Evolutionary conservation across 2,797 vertebrate genomes (phyloP).

Genomic region (Bradypodion ventrale): DNA sequence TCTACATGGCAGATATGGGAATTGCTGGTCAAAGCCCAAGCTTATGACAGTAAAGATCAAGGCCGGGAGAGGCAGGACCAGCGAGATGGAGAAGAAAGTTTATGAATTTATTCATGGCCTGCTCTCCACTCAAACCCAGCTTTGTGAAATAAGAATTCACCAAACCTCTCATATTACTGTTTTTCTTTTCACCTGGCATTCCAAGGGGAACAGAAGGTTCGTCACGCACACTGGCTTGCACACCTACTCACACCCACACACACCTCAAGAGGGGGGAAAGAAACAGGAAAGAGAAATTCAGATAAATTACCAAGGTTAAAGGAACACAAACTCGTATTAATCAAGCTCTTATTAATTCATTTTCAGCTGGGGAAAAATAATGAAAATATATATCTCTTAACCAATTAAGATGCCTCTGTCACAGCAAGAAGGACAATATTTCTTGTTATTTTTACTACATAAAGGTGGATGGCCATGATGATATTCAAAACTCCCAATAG

Average conservation of each 20-base stretch:
- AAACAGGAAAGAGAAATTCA: conserved; percentile 7
- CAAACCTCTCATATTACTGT: not conserved
- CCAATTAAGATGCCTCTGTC: not conserved
- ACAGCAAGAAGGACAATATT: not conserved
- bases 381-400: not conserved
- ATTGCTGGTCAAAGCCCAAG: conserved; percentile 18
- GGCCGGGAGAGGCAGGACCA: conserved; percentile 26
- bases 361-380: not conserved
- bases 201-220: not conserved
- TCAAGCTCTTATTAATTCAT: conserved; percentile 17
- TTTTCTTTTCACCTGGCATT: not conserved
- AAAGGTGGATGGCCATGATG: not conserved
- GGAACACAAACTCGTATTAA: conserved; percentile 8
- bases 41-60: conserved; percentile 41
- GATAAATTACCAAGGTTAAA: conserved; percentile 8
- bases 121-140: conserved; percentile 57
- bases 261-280: not conserved
- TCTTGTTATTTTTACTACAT: not conserved
- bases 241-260: not conserved
- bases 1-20: conserved; percentile 13
- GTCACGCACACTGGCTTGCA: not conserved
- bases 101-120: conserved; percentile 76
- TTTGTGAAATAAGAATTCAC: conserved; percentile 25
- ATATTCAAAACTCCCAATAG: too few species aligned
- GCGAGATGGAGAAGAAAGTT: conserved; percentile 47